Evolutionary conservation across 2,888 invertebrate genomes (phyloP).

Genomic region (Drosophila gaucha): DNA sequence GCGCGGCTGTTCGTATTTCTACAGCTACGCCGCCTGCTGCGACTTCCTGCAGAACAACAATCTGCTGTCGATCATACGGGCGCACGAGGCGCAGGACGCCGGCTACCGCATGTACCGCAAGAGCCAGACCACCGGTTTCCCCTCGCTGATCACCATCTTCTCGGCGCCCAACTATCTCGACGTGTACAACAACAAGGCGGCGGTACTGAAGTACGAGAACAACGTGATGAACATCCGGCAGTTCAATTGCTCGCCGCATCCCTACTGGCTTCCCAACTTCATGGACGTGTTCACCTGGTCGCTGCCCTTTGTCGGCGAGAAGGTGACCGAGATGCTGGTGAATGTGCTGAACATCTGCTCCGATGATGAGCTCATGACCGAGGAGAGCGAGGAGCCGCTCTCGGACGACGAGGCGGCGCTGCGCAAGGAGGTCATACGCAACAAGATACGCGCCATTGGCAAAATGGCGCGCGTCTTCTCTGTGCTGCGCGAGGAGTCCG

Average conservation of each 20-base stretch:
- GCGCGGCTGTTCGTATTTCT: slow-evolving; percentile 99
- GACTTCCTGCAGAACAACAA: slow-evolving; percentile 99
- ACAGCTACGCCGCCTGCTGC: slow-evolving; percentile 99
- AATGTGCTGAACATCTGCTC: slow-evolving; percentile 99
- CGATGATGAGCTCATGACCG: slow-evolving; percentile 99
- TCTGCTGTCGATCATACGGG: slow-evolving; percentile 99
- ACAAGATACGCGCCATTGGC: slow-evolving; percentile 99
- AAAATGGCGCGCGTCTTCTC: slow-evolving; percentile 99
- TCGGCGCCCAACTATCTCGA: slow-evolving; percentile 99
- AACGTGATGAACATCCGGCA: slow-evolving; percentile 99
- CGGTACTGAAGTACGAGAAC: slow-evolving; percentile 99
- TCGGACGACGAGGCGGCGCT: slow-evolving; percentile 92
- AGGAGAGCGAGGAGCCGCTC: slow-evolving; percentile 91
- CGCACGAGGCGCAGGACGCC: slow-evolving; percentile 99
- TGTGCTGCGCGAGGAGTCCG: slow-evolving; percentile 99
- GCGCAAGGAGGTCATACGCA: slow-evolving; percentile 99
- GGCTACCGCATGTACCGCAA: slow-evolving; percentile 99
- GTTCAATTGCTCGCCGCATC: slow-evolving; percentile 99
- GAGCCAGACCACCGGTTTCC: slow-evolving; percentile 99
- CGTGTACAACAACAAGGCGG: slow-evolving; percentile 99
- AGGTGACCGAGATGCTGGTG: slow-evolving; percentile 99
- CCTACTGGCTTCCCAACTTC: slow-evolving; percentile 99
- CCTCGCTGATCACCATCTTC: slow-evolving; percentile 99
- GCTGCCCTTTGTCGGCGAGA: slow-evolving; percentile 99
- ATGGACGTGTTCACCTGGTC: slow-evolving; percentile 99